Percentiles rank a stretch among this genome's conserved stretches.
Evolutionary conservation across 1,140 invertebrate genomes (phyloP).

Genomic region (Ceratoteleas bidentatus): DNA sequence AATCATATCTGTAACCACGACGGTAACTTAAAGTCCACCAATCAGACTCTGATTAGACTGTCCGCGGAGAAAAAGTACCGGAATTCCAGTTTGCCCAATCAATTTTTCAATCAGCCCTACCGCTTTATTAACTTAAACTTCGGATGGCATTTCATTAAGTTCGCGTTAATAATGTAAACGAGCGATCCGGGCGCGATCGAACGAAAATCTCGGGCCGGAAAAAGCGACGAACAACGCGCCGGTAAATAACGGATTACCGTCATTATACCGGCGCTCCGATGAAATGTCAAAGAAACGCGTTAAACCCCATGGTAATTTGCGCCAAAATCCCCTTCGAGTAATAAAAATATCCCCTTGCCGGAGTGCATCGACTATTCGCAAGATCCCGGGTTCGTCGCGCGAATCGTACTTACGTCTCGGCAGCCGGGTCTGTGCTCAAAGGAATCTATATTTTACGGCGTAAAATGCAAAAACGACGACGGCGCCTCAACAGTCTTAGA

Average conservation of each 20-base stretch:
- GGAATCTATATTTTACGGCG: constrained; percentile 48
- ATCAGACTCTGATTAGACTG: too few species aligned
- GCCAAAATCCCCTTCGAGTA: constrained; percentile 17
- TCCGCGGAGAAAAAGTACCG: too few species aligned
- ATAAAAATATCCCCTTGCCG: constrained; percentile 31
- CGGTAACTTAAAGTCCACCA: too few species aligned
- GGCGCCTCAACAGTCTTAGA: constrained; percentile 41
- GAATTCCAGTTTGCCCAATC: too few species aligned
- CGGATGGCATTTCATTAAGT: too few species aligned
- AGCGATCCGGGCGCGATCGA: too few species aligned
- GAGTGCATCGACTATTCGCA: constrained; percentile 28
- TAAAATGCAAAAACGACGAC: constrained; percentile 45
- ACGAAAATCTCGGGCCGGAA: too few species aligned
- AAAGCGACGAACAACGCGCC: background rate
- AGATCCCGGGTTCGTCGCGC: constrained; percentile 12
- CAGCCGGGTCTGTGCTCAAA: constrained; percentile 31
- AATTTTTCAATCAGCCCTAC: too few species aligned
- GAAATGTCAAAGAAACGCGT: constrained; percentile 25
- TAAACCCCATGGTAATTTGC: constrained; percentile 18
- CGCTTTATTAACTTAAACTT: too few species aligned
- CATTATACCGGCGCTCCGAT: background rate
- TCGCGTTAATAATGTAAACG: too few species aligned
- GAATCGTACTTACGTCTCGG: constrained; percentile 22
- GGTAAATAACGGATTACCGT: background rate
- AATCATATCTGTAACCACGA: too few species aligned